Conservation (phyloP, 2,888 invertebrate species). For the Odontocerum albicorne region DNA sequence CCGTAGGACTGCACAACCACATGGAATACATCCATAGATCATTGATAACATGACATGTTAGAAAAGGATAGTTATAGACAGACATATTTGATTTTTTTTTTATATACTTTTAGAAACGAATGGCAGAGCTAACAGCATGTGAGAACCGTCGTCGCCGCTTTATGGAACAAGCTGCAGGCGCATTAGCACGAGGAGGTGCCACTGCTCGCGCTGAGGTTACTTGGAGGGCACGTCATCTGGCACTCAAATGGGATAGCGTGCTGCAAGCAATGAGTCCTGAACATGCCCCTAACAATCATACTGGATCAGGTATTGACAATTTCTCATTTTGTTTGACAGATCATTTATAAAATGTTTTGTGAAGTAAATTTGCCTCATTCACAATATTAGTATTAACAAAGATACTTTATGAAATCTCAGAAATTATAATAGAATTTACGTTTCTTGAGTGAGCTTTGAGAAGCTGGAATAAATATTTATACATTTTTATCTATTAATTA, state of each 20-base stretch:
- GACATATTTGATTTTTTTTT: background rate
- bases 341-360: no score
- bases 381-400: no score
- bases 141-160: slow-evolving; percentile 72
- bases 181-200: slow-evolving; percentile 66
- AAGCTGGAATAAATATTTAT: no score
- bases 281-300: slow-evolving; percentile 42
- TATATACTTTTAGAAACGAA: slow-evolving; percentile 68
- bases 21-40: no score
- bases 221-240: slow-evolving; percentile 73
- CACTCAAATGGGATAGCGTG: slow-evolving; percentile 78
- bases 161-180: slow-evolving; percentile 73
- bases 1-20: no score
- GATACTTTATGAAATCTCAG: no score
- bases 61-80: no score
- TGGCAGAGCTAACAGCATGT: slow-evolving; percentile 73
- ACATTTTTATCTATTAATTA: no score
- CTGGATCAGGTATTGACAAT: slow-evolving; percentile 19
- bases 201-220: slow-evolving; percentile 67
- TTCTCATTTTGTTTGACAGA: background rate
- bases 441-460: no score
- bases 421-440: no score
- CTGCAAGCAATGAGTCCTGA: slow-evolving; percentile 68
- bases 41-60: no score
- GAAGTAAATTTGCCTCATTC: no score